Evolutionary conservation across 2,113 vertebrate species (phyloP).

Genomic region (Pyxicephalus adspersus): DNA sequence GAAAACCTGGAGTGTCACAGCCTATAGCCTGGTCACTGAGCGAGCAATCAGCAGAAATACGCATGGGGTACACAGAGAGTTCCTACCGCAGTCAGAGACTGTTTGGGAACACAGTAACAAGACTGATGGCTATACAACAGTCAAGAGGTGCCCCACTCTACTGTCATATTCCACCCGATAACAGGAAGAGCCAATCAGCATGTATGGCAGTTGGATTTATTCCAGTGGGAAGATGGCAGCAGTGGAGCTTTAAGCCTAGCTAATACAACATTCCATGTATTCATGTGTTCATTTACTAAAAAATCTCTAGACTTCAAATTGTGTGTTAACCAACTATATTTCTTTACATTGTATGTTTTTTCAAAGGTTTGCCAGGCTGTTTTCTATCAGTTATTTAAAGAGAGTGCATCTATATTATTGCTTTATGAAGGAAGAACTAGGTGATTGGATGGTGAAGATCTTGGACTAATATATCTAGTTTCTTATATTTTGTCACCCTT

Average conservation of each 20-base stretch:
- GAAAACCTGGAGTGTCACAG: not conserved
- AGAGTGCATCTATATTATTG: too few species aligned
- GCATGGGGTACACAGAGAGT: conserved; percentile 31
- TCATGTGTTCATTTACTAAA: too few species aligned
- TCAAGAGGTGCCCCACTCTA: not conserved
- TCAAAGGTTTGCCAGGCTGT: too few species aligned
- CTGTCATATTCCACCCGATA: not conserved
- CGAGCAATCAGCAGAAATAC: conserved; percentile 56
- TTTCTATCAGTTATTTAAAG: too few species aligned
- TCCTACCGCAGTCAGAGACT: conserved; percentile 25
- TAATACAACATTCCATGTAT: too few species aligned
- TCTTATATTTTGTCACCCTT: too few species aligned
- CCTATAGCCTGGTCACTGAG: conserved; percentile 25
- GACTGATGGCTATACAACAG: not conserved
- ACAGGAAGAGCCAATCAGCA: not conserved
- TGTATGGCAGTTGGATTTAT: not conserved
- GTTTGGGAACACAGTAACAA: not conserved
- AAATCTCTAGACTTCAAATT: too few species aligned
- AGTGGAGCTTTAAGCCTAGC: not conserved
- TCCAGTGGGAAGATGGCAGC: not conserved
- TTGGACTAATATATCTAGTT: too few species aligned
- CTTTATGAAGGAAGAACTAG: too few species aligned
- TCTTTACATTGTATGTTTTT: too few species aligned
- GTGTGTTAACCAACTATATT: too few species aligned
- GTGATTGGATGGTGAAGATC: too few species aligned